These are phyloP conservation scores for Todiramphus chloris DNA, from an alignment of 2,113 vertebrate genomes.

Conservation along the genomic window DNA sequence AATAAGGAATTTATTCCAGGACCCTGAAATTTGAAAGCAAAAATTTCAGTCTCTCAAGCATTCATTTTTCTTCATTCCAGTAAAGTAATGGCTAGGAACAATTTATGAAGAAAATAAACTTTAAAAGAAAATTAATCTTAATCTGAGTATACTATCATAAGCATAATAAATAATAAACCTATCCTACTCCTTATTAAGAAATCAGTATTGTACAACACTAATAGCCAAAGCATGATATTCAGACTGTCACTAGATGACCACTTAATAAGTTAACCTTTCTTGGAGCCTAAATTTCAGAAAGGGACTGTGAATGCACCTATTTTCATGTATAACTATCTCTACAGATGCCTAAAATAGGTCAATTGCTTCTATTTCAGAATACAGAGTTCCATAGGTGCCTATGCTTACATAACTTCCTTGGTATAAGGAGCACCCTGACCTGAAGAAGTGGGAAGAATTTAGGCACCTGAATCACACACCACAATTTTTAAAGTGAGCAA, in stretches of 20 bases:
- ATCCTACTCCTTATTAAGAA: background rate
- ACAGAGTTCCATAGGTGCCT: background rate
- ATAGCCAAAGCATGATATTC: background rate
- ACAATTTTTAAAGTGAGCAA: background rate
- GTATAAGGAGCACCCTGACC: background rate
- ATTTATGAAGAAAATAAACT: background rate
- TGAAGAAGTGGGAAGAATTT: background rate
- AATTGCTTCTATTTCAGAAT: background rate
- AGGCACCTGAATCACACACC: accelerated
- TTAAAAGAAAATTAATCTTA: background rate
- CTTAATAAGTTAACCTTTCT: background rate
- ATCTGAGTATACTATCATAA: background rate
- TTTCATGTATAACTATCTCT: background rate
- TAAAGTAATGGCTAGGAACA: background rate
- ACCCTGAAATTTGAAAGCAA: background rate
- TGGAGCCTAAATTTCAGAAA: background rate
- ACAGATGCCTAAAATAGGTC: background rate
- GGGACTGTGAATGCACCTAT: background rate
- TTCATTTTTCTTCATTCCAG: background rate
- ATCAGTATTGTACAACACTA: background rate
- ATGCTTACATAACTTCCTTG: background rate
- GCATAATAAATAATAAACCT: background rate
- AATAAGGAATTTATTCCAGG: background rate
- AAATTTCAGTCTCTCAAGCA: background rate
- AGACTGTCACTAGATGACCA: background rate